Evolutionary conservation across 35 echinoderm and acorn worm species (phyloP).

Genomic region (Ptychodera flava): DNA sequence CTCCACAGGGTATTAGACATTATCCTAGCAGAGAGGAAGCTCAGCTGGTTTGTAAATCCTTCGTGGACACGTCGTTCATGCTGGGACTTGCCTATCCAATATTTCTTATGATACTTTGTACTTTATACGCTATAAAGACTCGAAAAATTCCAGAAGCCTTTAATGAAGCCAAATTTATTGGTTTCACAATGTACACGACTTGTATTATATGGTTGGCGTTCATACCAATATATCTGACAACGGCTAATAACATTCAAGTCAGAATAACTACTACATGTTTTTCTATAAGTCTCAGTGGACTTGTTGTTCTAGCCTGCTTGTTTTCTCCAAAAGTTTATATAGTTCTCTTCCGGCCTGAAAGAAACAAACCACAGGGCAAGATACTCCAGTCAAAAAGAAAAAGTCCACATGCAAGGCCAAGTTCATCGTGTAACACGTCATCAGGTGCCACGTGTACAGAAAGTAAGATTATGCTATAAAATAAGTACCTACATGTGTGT

Average conservation of each 20-base stretch:
- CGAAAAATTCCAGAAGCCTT: conserved; percentile 9
- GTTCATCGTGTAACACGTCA: conserved; percentile 2
- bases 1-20: not conserved
- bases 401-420: not conserved
- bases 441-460: not conserved
- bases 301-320: not conserved
- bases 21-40: not conserved
- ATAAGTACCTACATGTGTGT: not conserved
- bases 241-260: conserved; percentile 1
- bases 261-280: not conserved
- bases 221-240: conserved; percentile 7
- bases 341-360: conserved; percentile 12
- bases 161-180: conserved; percentile 18
- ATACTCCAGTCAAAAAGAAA: conserved; percentile 8
- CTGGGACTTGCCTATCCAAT: conserved; percentile 4
- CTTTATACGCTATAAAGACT: conserved; percentile 9
- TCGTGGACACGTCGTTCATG: conserved; percentile 11
- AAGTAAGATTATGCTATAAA: not conserved
- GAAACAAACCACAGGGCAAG: conserved; percentile 5
- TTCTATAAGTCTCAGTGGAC: not conserved
- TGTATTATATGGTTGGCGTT: conserved; percentile 18
- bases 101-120: conserved; percentile 7
- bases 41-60: conserved; percentile 4
- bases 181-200: conserved; percentile 12
- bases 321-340: conserved; percentile 15